Base-by-base conservation (phyloP, 1,140 invertebrate species). In the Uloborus diversus region DNA sequence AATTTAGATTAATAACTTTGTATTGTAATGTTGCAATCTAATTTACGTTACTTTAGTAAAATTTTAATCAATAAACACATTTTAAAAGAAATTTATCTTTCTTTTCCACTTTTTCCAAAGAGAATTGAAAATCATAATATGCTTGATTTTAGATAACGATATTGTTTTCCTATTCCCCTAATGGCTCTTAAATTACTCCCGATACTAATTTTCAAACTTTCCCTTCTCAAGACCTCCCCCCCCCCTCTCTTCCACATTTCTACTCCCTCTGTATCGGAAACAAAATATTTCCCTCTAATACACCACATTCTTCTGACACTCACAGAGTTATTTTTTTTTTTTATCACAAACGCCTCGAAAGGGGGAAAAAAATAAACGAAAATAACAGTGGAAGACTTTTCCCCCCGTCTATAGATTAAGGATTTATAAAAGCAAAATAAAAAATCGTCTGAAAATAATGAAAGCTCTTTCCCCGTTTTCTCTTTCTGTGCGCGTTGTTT, bases 401-500 rank as follows among this genome's bases (percentile, higher is more conserved):
- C 53, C 33, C 59, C 51, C 37, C 42, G n/a, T 59, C 73, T 61
- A 78, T 78, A 78, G 73, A 78, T 78, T 64, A 78, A 51, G 62
- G 73, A 65, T 78, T 78, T 78, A 65, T 65, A 57, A 65, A 66
- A 66, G 66, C 59, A 78, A 78, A 78, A 78, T 25, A 53, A 53
- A 35, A n/a, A 61, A 65, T 14, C 33, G 25, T 23, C n/a, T 28
- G 30, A 56, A 66, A 78, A 78, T 78, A 78, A 78, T 78, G 73
- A 78, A 78, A 65, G 73, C 33, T 57, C 30, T 53, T 35, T 61
- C 47, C 33, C 42, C 64, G 25, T 53, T 25, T 35, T 33, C 28
- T 33, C 68, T 66, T 23, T 30, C 23, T 56, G 49, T 35, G 42
- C 25, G 20, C 69, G 61, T 78, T 78, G 73, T 78, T 78, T 78